These are phyloP conservation scores for Enteromius radiatus DNA, from an alignment of 2,797 vertebrate species.

Conservation along the genomic window DNA sequence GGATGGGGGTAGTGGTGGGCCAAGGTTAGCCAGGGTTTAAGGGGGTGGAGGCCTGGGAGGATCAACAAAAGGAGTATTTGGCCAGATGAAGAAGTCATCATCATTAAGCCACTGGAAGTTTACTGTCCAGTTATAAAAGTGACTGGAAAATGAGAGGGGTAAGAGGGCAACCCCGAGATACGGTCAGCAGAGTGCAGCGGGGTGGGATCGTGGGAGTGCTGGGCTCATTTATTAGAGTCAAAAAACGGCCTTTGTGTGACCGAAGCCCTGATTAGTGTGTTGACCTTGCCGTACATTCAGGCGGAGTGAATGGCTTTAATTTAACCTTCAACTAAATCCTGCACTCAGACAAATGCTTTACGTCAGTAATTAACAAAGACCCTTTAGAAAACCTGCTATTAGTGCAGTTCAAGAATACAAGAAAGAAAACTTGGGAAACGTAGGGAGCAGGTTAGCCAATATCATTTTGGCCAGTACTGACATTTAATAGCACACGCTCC, in stretches of 20 bases:
- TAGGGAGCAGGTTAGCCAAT: not conserved
- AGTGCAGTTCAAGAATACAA: conserved; percentile 11
- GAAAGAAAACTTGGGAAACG: not conserved
- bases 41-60: conserved; percentile 62
- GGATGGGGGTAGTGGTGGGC: conserved; percentile 64
- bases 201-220: conserved; percentile 36
- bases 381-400: conserved; percentile 29
- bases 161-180: conserved; percentile 68
- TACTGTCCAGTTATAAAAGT: conserved; percentile 88
- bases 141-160: conserved; percentile 78
- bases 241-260: conserved; percentile 71
- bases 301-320: conserved; percentile 77
- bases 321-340: conserved; percentile 82
- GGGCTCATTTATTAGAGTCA: conserved; percentile 51
- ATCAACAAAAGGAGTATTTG: conserved; percentile 93
- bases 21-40: conserved; percentile 61
- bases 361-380: conserved; percentile 57
- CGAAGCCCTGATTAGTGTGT: conserved; percentile 70
- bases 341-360: conserved; percentile 67
- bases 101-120: conserved; percentile 90
- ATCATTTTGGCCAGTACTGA: not conserved
- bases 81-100: conserved; percentile 96
- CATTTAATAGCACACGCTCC: not conserved
- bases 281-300: conserved; percentile 81
- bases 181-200: conserved; percentile 44